These are phyloP conservation scores for Eristalis arbustorum DNA, from an alignment of 2,888 invertebrate genomes.

Conservation along the genomic window DNA sequence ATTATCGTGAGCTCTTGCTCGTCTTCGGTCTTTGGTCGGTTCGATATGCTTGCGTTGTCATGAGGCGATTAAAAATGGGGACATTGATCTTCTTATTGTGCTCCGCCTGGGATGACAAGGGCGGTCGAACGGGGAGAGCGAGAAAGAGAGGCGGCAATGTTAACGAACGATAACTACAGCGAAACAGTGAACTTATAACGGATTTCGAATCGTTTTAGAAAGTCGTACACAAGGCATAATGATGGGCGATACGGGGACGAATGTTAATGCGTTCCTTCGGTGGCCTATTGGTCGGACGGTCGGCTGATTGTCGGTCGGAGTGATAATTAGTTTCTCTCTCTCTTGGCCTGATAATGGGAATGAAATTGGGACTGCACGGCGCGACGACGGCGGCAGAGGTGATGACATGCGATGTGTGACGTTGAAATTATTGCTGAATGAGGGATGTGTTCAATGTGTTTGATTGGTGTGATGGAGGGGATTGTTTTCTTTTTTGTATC, in stretches of 20 bases:
- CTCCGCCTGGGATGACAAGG: background rate
- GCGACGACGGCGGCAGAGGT: background rate
- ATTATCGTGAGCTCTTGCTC: conserved; percentile 29
- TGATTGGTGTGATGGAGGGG: background rate
- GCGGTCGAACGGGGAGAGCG: background rate
- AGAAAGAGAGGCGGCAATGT: conserved; percentile 18
- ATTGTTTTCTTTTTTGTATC: background rate
- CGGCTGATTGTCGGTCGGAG: background rate
- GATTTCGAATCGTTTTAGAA: conserved; percentile 66
- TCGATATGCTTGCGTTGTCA: conserved; percentile 9
- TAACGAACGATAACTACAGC: conserved; percentile 53
- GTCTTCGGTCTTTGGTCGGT: no score
- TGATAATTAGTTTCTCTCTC: conserved; percentile 28
- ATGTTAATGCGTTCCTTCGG: conserved; percentile 37
- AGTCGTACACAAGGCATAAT: conserved; percentile 23
- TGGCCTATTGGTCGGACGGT: conserved; percentile 23
- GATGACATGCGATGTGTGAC: background rate
- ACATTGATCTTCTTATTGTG: conserved; percentile 63
- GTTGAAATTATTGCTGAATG: background rate
- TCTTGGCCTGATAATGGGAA: conserved; percentile 8
- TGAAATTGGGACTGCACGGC: background rate
- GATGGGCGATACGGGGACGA: conserved; percentile 20
- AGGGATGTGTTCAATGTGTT: background rate
- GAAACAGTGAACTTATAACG: conserved; percentile 60
- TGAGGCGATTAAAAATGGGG: conserved; percentile 63